These are phyloP conservation scores for Drosophila hydei DNA, from an alignment of 1,140 invertebrate species.

Conservation along the genomic window DNA sequence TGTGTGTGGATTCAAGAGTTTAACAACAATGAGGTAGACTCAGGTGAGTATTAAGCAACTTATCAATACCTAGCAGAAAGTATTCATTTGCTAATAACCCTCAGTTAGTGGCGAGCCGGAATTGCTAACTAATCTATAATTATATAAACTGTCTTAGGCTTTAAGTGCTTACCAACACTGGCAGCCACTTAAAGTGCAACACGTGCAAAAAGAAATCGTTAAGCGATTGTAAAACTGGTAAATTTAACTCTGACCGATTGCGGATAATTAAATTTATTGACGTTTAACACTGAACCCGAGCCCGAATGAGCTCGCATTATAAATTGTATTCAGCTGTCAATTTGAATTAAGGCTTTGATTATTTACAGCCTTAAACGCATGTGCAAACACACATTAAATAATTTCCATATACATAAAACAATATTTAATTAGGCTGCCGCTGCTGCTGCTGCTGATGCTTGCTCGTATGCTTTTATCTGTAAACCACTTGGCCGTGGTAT, in stretches of 20 bases:
- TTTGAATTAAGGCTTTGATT: constrained; percentile 49
- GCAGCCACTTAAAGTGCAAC: not conserved
- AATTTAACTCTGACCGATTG: not conserved
- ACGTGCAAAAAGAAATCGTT: no score
- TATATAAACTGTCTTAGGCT: no score
- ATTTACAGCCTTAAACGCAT: constrained; percentile 42
- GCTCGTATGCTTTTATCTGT: constrained; percentile 48
- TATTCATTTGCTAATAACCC: no score
- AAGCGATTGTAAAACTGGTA: not conserved
- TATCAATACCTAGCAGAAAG: no score
- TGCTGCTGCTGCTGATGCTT: not conserved
- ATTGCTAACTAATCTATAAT: no score
- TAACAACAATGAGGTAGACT: not conserved
- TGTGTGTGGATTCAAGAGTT: not conserved
- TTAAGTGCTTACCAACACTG: not conserved
- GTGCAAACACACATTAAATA: constrained; percentile 34
- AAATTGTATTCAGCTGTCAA: constrained; percentile 40
- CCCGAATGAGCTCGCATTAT: constrained; percentile 23
- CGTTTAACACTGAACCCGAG: constrained; percentile 12
- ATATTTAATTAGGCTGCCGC: constrained; percentile 41
- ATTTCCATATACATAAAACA: constrained; percentile 34
- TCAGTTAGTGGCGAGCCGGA: no score
- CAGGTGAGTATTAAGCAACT: no score
- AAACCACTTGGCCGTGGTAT: constrained; percentile 76
- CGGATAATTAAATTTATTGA: constrained; percentile 12